Percentiles rank a stretch among this genome's conserved stretches.
These are phyloP conservation scores for Poeciliopsis gracilis DNA, from an alignment of 2,797 vertebrate genomes.

Conservation along the genomic window DNA sequence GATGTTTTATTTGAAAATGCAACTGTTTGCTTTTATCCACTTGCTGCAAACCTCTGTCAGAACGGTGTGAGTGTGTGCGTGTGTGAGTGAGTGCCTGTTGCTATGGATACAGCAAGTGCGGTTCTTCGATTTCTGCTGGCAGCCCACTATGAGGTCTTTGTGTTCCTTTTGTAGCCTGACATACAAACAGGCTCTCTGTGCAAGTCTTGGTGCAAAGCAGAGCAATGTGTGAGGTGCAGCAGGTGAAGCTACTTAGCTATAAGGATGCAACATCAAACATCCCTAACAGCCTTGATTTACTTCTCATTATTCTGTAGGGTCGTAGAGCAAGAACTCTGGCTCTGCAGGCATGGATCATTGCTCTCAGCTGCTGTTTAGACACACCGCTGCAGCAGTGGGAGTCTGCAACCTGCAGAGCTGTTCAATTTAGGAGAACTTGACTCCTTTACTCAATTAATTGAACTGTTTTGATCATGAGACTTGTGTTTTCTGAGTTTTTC, in stretches of 20 bases:
- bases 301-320: constrained; percentile 53
- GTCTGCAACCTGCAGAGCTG: constrained; percentile 22
- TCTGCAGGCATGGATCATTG: constrained; percentile 55
- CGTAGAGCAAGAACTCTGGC: constrained; percentile 46
- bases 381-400: constrained; percentile 15
- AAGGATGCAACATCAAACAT: constrained; percentile 35
- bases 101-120: constrained; percentile 69
- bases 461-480: constrained; percentile 19
- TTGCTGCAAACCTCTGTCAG: constrained; percentile 31
- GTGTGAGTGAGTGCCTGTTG: constrained; percentile 52
- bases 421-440: constrained; percentile 22
- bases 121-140: constrained; percentile 68
- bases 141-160: constrained; percentile 71
- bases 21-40: constrained; percentile 54
- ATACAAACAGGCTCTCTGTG: constrained; percentile 52
- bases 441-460: constrained; percentile 5
- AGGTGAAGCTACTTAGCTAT: constrained; percentile 56
- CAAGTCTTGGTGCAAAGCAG: constrained; percentile 26
- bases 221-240: constrained; percentile 49
- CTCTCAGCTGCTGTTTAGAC: constrained; percentile 24
- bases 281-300: constrained; percentile 65
- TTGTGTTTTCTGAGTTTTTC: not conserved
- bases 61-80: not conserved
- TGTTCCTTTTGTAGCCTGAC: constrained; percentile 48
- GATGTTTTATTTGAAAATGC: constrained; percentile 39